These are phyloP conservation scores for Argyra leucocephala DNA, from an alignment of 2,888 invertebrate species.

Conservation along the genomic window DNA sequence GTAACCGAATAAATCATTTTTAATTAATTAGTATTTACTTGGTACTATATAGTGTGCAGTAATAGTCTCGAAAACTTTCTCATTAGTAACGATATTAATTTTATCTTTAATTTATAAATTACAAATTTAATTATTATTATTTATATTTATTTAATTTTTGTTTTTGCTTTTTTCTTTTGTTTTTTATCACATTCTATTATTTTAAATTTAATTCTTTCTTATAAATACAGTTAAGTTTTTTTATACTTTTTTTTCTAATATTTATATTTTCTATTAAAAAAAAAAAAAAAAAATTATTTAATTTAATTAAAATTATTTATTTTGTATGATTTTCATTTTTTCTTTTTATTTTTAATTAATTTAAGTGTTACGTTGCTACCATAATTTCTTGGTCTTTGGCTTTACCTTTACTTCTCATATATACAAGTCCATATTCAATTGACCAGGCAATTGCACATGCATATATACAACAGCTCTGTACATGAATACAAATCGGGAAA, in stretches of 20 bases:
- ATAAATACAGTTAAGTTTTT: neutral
- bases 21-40: too few species aligned
- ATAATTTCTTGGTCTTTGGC: conserved; percentile 3
- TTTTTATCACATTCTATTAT: too few species aligned
- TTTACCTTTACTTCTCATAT: conserved; percentile 25
- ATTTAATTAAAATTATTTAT: neutral
- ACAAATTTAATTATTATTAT: too few species aligned
- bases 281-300: neutral
- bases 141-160: too few species aligned
- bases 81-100: too few species aligned
- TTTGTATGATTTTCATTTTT: neutral
- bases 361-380: conserved; percentile 1
- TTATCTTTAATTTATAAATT: too few species aligned
- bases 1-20: too few species aligned
- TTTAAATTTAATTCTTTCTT: too few species aligned
- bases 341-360: neutral
- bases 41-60: too few species aligned
- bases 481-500: conserved; percentile 60
- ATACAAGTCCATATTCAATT: conserved; percentile 47
- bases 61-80: too few species aligned
- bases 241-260: neutral
- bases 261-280: neutral
- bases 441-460: conserved; percentile 61
- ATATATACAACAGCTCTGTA: conserved; percentile 60
- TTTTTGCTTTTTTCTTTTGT: too few species aligned